Conservation (phyloP, 2,888 invertebrate genomes). For the Trissolcus japonicus region DNA sequence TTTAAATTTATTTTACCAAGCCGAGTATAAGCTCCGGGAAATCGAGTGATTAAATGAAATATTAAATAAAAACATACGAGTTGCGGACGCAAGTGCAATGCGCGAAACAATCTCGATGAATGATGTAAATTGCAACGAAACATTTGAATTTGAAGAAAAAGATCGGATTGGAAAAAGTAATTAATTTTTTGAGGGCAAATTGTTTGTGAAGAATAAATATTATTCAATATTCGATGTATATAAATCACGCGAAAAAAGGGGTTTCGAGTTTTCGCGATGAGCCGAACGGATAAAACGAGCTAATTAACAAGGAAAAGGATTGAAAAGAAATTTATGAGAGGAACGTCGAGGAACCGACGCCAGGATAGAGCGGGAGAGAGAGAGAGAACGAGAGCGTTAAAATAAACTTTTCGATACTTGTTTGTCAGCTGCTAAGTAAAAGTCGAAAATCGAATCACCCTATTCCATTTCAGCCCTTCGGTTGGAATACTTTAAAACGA, state of each 20-base stretch:
- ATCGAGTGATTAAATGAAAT: too few species aligned
- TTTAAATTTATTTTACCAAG: not conserved
- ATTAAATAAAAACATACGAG: too few species aligned
- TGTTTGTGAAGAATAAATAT: too few species aligned
- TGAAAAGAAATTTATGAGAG: conserved; percentile 25
- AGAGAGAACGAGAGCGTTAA: conserved; percentile 27
- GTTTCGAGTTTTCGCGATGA: not conserved
- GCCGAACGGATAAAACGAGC: conserved; percentile 6
- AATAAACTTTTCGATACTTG: conserved; percentile 48
- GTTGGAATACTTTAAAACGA: conserved; percentile 60
- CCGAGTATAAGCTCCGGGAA: too few species aligned
- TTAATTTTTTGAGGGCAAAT: too few species aligned
- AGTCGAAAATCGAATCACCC: conserved; percentile 52
- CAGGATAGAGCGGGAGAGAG: conserved; percentile 9
- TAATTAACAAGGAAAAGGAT: conserved; percentile 15
- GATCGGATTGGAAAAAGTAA: too few species aligned
- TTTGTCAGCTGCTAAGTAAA: conserved; percentile 53
- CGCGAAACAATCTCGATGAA: too few species aligned
- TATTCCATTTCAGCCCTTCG: conserved; percentile 45
- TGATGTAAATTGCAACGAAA: conserved; percentile 5
- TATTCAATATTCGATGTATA: not conserved
- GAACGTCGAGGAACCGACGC: not conserved
- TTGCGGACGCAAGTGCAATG: too few species aligned
- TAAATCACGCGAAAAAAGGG: not conserved
- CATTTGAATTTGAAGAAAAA: not conserved